A percentile compares a stretch with the other conserved stretches of the same genome.
These are phyloP conservation scores for Eupithecia pulchellata DNA, from an alignment of 2,888 invertebrate species.

Conservation along the genomic window DNA sequence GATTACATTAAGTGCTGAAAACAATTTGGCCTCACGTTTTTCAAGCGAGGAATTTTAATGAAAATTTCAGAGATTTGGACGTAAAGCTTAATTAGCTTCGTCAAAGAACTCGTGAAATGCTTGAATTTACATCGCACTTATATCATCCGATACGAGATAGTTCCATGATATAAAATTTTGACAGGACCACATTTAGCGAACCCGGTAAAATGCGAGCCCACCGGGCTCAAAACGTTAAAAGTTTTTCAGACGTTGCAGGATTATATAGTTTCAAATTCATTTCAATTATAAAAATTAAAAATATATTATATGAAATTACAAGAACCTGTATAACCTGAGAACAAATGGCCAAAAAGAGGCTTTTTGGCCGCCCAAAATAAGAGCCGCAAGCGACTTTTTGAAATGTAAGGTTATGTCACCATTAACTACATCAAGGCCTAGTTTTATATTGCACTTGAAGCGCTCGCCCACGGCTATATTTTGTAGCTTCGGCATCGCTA, in stretches of 20 bases:
- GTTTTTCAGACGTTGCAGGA: too few species aligned
- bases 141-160: background rate
- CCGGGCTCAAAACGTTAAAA: background rate
- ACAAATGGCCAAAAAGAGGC: too few species aligned
- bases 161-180: background rate
- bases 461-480: too few species aligned
- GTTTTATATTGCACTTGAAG: too few species aligned
- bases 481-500: too few species aligned
- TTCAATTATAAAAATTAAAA: too few species aligned
- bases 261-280: too few species aligned
- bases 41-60: conserved; percentile 17
- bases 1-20: background rate
- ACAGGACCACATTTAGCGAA: background rate
- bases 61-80: conserved; percentile 10
- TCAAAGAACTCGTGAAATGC: conserved; percentile 20
- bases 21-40: conserved; percentile 10
- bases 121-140: conserved; percentile 5
- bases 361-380: background rate
- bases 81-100: conserved; percentile 26
- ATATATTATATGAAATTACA: too few species aligned
- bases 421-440: too few species aligned
- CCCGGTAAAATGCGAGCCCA: background rate
- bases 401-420: too few species aligned
- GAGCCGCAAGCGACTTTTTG: too few species aligned
- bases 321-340: too few species aligned